Base-by-base conservation (phyloP, 1,140 invertebrate genomes). In the Spodoptera frugiperda region DNA sequence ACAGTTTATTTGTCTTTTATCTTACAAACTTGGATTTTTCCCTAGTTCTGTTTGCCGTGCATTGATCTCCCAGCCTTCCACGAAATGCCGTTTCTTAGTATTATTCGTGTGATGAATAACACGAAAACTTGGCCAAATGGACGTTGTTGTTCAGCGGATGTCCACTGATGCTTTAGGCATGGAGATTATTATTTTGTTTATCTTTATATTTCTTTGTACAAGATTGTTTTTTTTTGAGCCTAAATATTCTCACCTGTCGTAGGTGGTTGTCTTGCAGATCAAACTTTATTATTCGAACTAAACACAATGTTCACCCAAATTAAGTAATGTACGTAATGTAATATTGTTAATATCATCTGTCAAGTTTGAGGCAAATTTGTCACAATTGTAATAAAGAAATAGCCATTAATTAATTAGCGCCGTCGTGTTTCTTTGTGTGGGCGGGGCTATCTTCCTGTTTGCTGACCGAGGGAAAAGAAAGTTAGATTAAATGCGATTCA, bases 401-500 rank as follows among this genome's bases (percentile, higher is more conserved):
- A 83, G 76, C 84, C 83, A 72, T 84, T 90, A 91, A 91, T 91
- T 93, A 93, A 93, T 91, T 91, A 91, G 85, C 78, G 82, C 75
- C 82, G 82, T 81, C 89, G 82, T 89, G 86, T 90, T 86, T 80
- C 83, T 83, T 84, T 84, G 89, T 88, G 87, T 87, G 88, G 87
- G 90, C 85, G 87, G 84, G 87, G 82, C 85, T 53, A 80, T 88
- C 85, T 90, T 89, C 87, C 83, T 87, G 84, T 87, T 89, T 87
- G 84, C 84, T 70, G 80, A 79, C 79, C 78, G 83, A 87, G 85
- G 84, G 80, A 88, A 89, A 91, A 90, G 90, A 91, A 91, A 91
- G 88, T 91, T 91, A 90, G 89, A 92, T 91, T 91, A 93, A 91
- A 91, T 82, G 86, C 73, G 85, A 85, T 79, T 86, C 88, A 90